These are phyloP conservation scores for Tenualosa ilisha DNA, from an alignment of 2,797 vertebrate species.

Conservation along the genomic window DNA sequence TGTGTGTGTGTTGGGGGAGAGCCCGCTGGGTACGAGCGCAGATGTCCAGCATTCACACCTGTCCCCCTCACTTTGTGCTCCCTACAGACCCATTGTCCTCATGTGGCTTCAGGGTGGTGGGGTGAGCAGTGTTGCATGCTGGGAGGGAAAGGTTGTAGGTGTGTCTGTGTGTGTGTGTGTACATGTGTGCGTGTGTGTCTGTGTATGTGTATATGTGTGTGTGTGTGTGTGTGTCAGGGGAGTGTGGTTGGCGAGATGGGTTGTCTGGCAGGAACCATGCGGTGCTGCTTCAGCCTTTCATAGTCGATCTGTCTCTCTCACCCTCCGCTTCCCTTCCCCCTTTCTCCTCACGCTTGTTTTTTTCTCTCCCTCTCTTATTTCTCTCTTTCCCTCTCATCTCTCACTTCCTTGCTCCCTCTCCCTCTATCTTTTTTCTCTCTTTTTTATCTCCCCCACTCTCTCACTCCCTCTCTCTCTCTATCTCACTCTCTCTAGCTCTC, in stretches of 20 bases:
- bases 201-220: constrained; percentile 14
- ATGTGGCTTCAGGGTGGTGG: constrained; percentile 37
- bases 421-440: constrained; percentile 42
- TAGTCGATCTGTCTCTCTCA: constrained; percentile 69
- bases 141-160: constrained; percentile 14
- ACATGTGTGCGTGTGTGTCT: constrained; percentile 8
- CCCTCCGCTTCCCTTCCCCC: constrained; percentile 48
- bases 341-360: constrained; percentile 11
- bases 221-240: constrained; percentile 11
- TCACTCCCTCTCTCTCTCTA: too few species aligned
- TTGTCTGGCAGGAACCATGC: constrained; percentile 62
- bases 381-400: background rate
- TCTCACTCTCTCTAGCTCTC: too few species aligned
- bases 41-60: constrained; percentile 20
- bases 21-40: background rate
- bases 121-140: constrained; percentile 9
- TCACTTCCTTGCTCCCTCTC: background rate
- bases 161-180: constrained; percentile 32
- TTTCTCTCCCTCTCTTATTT: background rate
- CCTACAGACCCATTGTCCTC: constrained; percentile 25
- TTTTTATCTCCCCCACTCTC: constrained; percentile 43
- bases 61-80: background rate
- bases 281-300: constrained; percentile 66
- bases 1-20: background rate
- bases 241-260: background rate